Base-by-base conservation (phyloP, 2,797 vertebrate genomes). In the Scarus forsteni region DNA sequence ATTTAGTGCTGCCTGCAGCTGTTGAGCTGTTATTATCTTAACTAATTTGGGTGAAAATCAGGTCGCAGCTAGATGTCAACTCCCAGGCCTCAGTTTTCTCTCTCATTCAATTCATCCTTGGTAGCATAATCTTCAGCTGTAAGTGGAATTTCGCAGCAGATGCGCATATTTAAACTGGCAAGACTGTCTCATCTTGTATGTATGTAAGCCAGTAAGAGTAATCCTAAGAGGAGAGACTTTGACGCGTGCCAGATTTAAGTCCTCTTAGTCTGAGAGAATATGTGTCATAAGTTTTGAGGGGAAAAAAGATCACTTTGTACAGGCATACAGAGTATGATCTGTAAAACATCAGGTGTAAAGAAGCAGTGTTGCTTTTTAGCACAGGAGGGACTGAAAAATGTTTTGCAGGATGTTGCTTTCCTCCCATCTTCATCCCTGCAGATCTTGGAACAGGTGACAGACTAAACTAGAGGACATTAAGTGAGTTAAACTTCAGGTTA, bases 211-310 rank as follows among this genome's bases (percentile, higher is more conserved):
- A 34, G 51, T 46, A 34, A 39, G 27, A 27, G 36, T 68, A 69
- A 68, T 81, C 50, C 34, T 77, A 34, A 50, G n/a, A 19, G n/a
- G 57, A 72, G 54, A 73, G 34, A 13, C 44, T 65, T 3, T 70
- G 64, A 70, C 43, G 11, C 67, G 6, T 39, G 19, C 44, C 43
- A 60, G 71, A 77, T 80, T 69, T 80, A 51, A 57, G 15, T 18
- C 46, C 68, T 45, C 14, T 49, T 59, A 46, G 49, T 79, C 18
- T n/a, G 34, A 64, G 51, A 61, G 49, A 48, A 70, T 54, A 14
- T 34, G 7, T 66, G 60, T 59, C 59, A 74, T 18, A 62, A 65
- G 45, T 53, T 3, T 57, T 8, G 51, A 57, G 46, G 49, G 27
- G 8, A 55, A 52, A 27, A 39, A 39, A 44, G 6, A 6, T 44